These are phyloP conservation scores for Venusia cambrica DNA, from an alignment of 2,888 invertebrate genomes.

Conservation along the genomic window DNA sequence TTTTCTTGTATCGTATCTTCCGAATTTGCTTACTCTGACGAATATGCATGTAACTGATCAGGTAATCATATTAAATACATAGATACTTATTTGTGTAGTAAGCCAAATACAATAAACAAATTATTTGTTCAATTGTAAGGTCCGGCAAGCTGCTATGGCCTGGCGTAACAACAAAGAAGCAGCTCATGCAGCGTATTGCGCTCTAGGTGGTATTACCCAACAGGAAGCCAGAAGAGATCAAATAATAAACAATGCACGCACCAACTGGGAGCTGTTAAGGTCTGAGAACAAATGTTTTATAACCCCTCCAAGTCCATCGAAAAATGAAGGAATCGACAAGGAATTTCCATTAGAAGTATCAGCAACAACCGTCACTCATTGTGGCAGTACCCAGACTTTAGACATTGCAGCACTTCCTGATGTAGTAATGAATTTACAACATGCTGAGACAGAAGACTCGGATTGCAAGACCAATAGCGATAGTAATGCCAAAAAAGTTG, in stretches of 20 bases:
- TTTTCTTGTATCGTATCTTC: conserved; percentile 90
- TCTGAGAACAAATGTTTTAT: conserved; percentile 84
- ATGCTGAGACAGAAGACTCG: conserved; percentile 54
- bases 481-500: conserved; percentile 39
- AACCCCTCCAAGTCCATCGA: conserved; percentile 49
- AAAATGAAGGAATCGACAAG: conserved; percentile 54
- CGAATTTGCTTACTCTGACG: conserved; percentile 86
- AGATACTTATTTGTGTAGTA: background rate
- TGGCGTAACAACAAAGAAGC: conserved; percentile 90
- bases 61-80: conserved; percentile 40
- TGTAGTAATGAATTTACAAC: conserved; percentile 52
- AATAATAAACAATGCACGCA: conserved; percentile 91
- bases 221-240: conserved; percentile 87
- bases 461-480: conserved; percentile 55
- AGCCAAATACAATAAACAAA: background rate
- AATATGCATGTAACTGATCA: conserved; percentile 90
- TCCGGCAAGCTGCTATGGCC: conserved; percentile 88
- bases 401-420: conserved; percentile 53
- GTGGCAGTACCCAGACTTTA: conserved; percentile 41
- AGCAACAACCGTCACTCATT: conserved; percentile 40
- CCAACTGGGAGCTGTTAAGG: conserved; percentile 90
- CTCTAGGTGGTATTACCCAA: conserved; percentile 78
- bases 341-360: conserved; percentile 50
- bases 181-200: conserved; percentile 84
- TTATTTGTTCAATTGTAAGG: conserved; percentile 45